Evolutionary conservation across 1,140 invertebrate genomes (phyloP).

Genomic region (Drosophila oshimai): DNA sequence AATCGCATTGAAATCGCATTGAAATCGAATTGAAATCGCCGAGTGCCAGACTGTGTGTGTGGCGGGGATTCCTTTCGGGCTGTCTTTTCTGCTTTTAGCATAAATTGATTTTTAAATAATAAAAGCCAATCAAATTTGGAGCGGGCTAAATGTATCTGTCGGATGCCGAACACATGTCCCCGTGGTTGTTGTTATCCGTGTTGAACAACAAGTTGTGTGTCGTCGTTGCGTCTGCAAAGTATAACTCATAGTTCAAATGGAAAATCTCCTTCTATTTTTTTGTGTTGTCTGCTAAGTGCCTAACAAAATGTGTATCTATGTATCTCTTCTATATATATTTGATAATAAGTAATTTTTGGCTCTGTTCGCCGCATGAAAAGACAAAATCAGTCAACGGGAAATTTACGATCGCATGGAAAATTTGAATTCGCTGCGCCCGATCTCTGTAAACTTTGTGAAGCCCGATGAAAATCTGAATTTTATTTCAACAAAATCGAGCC

Average conservation of each 20-base stretch:
- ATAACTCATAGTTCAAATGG: slow-evolving; percentile 68
- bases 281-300: slow-evolving; percentile 47
- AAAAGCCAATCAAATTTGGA: slow-evolving; percentile 48
- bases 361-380: slow-evolving; percentile 31
- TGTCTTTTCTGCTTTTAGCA: slow-evolving; percentile 31
- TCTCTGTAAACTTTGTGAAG: slow-evolving; percentile 45
- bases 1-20: slow-evolving; percentile 1
- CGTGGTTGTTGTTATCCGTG: slow-evolving; percentile 7
- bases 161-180: slow-evolving; percentile 43
- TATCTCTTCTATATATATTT: slow-evolving; percentile 35
- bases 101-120: slow-evolving; percentile 65
- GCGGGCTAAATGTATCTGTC: slow-evolving; percentile 40
- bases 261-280: slow-evolving; percentile 6
- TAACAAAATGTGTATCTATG: neutral
- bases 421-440: slow-evolving; percentile 36
- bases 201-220: slow-evolving; percentile 51
- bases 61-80: slow-evolving; percentile 24
- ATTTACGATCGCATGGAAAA: slow-evolving; percentile 72
- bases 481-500: slow-evolving; percentile 52
- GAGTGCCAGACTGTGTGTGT: slow-evolving; percentile 14
- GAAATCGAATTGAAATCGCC: slow-evolving; percentile 6
- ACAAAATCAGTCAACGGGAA: slow-evolving; percentile 67
- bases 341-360: slow-evolving; percentile 34
- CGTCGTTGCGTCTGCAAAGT: slow-evolving; percentile 64
- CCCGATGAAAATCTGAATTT: slow-evolving; percentile 38